Conservation (phyloP, 1,140 invertebrate genomes). For the Drosophila varians region DNA sequence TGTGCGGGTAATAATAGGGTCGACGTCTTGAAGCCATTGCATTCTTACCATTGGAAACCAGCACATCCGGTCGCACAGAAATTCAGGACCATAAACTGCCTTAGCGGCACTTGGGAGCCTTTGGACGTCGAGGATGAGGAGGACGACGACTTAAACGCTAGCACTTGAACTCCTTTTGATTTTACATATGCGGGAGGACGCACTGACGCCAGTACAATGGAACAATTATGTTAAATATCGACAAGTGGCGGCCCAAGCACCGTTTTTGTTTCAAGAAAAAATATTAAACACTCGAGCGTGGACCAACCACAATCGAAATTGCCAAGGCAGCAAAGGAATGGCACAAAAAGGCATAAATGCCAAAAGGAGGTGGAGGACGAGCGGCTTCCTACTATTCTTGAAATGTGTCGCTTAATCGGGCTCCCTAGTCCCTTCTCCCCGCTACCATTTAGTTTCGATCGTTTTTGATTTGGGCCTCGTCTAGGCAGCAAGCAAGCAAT, state of each 20-base stretch:
- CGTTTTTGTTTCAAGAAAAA: constrained; percentile 57
- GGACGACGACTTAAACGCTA: constrained; percentile 57
- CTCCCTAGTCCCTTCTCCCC: too few relatives aligned
- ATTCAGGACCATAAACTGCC: constrained; percentile 60
- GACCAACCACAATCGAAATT: constrained; percentile 42
- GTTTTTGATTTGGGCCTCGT: too few relatives aligned
- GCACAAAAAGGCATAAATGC: neutral
- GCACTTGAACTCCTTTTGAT: constrained; percentile 80
- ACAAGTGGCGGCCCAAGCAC: constrained; percentile 59
- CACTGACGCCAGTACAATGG: constrained; percentile 51
- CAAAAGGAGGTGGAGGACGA: constrained; percentile 24
- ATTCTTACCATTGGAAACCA: constrained; percentile 31
- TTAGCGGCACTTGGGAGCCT: constrained; percentile 42
- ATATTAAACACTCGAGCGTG: constrained; percentile 68
- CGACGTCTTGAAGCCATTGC: constrained; percentile 52
- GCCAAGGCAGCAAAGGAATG: neutral
- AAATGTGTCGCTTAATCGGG: too few relatives aligned
- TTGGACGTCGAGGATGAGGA: neutral
- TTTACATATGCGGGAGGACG: constrained; percentile 14
- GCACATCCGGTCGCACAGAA: constrained; percentile 27
- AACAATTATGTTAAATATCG: constrained; percentile 82
- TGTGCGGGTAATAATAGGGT: constrained; percentile 27
- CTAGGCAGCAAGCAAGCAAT: neutral
- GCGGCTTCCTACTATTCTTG: neutral
- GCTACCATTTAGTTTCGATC: too few relatives aligned